Evolutionary conservation across 2,888 invertebrate genomes (phyloP), one percentile per base, ranked within the genome.

Genomic region (Zygaena filipendulae): DNA sequence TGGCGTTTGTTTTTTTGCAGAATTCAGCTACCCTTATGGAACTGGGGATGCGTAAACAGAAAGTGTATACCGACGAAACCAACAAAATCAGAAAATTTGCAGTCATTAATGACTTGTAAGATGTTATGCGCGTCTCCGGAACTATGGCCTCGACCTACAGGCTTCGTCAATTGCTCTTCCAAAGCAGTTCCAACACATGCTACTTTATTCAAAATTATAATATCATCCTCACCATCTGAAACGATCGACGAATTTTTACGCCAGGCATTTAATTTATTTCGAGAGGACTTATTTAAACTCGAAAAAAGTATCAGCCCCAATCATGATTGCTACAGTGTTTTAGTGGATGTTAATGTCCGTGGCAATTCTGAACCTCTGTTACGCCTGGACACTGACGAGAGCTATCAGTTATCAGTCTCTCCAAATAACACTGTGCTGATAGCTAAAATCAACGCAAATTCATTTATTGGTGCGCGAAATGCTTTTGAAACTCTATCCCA

Each of bases 101-200:
- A 75, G 37, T 85, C 88, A 7, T 66, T 89, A 40, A 79, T 84
- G 34, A 88, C 88, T 7, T 90, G 91, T 59, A 85, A 85, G 39
- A 89, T 90, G 82, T 70, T 87, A 5, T 91, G 91, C 59, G 86
- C 87, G 6, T 75, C 83, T 19, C 72, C 81, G 29, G 85, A 88
- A 40, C 77, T 90, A 8, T 91, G 90, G 91, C 91, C 91, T 5
- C 85, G 85, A 52, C 91, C 91, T 11, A 89, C 88, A 3, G 86
- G 87, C 1, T 81, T 81, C 24, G 81, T 87, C 3, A 72, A 81
- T 21, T 71, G 90, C 3, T 85, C 86, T 19, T 81, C 82, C 3
- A 81, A 83, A 29, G 84, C 86, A 4, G 69, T 86, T n/a, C 80
- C 83, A 13, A 83, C 87, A 35, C 71, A 81, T 16, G 67, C 81